These are phyloP conservation scores for Siniperca obscura DNA, from an alignment of 2,797 vertebrate species.

Conservation along the genomic window DNA sequence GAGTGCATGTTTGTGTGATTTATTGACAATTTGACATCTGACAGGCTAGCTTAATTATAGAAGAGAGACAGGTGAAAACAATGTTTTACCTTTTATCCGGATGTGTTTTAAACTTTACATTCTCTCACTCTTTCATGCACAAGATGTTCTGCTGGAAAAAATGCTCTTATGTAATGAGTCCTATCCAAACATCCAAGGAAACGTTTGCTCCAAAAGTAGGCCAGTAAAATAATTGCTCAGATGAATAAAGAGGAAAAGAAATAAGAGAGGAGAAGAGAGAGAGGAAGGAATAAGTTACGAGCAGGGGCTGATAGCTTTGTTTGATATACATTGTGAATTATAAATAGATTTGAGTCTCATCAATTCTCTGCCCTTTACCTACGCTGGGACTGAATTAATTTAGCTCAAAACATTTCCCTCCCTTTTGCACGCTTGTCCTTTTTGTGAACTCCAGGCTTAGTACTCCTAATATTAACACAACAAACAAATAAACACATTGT, in stretches of 20 bases:
- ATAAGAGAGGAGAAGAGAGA: conserved; percentile 21
- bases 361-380: conserved; percentile 46
- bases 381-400: conserved; percentile 36
- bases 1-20: conserved; percentile 11
- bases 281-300: conserved; percentile 50
- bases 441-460: conserved; percentile 26
- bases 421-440: conserved; percentile 21
- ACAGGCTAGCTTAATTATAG: conserved; percentile 35
- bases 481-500: conserved; percentile 12
- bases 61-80: conserved; percentile 24
- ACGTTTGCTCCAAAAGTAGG: conserved; percentile 70
- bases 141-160: conserved; percentile 56
- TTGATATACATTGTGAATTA: conserved; percentile 72
- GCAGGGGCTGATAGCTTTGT: conserved; percentile 61
- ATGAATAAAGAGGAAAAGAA: conserved; percentile 60
- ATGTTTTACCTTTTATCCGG: conserved; percentile 41
- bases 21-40: conserved; percentile 30
- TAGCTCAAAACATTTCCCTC: conserved; percentile 25
- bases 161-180: conserved; percentile 71
- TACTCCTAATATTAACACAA: conserved; percentile 13
- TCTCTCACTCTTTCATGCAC: conserved; percentile 49
- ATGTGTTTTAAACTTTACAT: conserved; percentile 40
- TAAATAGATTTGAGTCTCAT: conserved; percentile 59
- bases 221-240: conserved; percentile 78
- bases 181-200: conserved; percentile 77